Conservation (phyloP, 2,888 invertebrate species). For the Drosophila prolongata region DNA sequence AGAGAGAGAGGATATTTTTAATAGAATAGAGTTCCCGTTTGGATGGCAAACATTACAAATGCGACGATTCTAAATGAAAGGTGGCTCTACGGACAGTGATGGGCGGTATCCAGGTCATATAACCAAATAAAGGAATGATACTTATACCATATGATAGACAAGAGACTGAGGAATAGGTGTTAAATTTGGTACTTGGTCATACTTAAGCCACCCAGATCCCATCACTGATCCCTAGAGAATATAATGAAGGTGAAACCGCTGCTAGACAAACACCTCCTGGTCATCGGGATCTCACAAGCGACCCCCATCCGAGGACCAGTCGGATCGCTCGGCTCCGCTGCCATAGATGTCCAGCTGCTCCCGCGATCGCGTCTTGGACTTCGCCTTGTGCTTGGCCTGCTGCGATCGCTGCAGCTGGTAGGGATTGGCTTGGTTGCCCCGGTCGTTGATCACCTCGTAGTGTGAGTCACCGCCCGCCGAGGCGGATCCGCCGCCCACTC, state of each 20-base stretch:
- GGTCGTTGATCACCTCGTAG: constrained; percentile 86
- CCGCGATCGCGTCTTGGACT: constrained; percentile 61
- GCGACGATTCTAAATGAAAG: constrained; percentile 39
- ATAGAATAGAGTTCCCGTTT: constrained; percentile 30
- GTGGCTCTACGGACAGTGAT: not conserved
- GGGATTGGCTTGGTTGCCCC: constrained; percentile 30
- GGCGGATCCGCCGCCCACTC: constrained; percentile 56
- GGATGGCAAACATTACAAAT: constrained; percentile 73
- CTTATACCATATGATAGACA: not conserved
- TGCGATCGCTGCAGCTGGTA: constrained; percentile 58
- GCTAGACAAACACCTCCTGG: constrained; percentile 84
- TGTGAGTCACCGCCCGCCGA: constrained; percentile 85
- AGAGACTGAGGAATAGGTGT: not conserved
- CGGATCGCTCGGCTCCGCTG: constrained; percentile 82
- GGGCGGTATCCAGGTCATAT: not conserved
- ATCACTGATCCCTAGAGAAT: constrained; percentile 11
- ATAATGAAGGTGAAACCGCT: constrained; percentile 48
- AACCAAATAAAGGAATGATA: not conserved
- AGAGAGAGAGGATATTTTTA: constrained; percentile 16
- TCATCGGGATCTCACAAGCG: constrained; percentile 83
- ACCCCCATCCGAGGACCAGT: constrained; percentile 74
- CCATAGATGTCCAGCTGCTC: constrained; percentile 72
- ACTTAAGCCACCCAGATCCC: not conserved
- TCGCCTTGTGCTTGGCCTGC: constrained; percentile 58
- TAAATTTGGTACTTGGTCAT: no score